These are phyloP conservation scores for Xenopus borealis DNA, from an alignment of 2,113 vertebrate genomes.

Conservation along the genomic window DNA sequence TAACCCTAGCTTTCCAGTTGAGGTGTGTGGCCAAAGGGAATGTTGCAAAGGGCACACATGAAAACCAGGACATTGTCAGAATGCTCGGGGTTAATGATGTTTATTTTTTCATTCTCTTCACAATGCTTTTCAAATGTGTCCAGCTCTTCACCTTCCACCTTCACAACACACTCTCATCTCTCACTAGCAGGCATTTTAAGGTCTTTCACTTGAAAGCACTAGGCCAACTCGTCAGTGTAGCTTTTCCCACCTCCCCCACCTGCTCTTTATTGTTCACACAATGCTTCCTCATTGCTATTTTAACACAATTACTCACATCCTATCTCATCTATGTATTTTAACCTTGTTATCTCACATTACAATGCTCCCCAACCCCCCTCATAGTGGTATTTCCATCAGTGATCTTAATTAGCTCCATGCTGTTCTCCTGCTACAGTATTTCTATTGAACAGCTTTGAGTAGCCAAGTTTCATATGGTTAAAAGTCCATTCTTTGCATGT, in stretches of 20 bases:
- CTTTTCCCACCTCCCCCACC: slow-evolving; percentile 16
- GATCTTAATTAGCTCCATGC: no score
- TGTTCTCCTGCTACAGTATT: no score
- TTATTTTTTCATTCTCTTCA: no score
- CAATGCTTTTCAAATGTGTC: background rate
- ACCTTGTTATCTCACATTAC: background rate
- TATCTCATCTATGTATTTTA: background rate
- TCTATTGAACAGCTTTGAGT: no score
- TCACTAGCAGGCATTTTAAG: background rate
- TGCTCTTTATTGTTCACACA: slow-evolving; percentile 11
- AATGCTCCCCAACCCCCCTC: background rate
- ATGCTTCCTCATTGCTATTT: slow-evolving; percentile 1
- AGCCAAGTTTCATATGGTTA: no score
- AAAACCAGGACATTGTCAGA: no score
- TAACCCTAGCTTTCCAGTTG: no score
- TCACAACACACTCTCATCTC: background rate
- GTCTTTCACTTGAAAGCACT: background rate
- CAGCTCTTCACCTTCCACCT: background rate
- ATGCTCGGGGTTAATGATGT: no score
- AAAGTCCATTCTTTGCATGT: no score
- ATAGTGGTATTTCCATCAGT: background rate
- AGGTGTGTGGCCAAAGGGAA: no score
- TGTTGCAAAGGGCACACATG: no score
- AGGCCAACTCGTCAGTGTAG: slow-evolving; percentile 7
- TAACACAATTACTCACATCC: background rate